Conservation (phyloP, 1,140 invertebrate species). For the Antheraea mylitta region DNA sequence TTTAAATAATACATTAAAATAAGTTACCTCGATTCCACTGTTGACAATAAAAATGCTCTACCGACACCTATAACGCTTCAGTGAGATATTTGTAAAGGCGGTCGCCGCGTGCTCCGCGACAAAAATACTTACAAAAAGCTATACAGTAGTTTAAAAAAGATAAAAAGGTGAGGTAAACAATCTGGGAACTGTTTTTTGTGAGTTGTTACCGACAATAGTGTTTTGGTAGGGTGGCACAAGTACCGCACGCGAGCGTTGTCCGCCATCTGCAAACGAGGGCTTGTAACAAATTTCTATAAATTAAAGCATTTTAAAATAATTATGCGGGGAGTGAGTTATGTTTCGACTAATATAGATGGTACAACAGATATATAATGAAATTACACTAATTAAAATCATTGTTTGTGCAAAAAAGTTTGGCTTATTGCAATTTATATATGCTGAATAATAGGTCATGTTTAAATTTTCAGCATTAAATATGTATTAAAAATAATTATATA, state of each 20-base stretch:
- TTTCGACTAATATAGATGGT: background rate
- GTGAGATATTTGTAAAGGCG: slow-evolving; percentile 52
- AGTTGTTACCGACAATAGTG: slow-evolving; percentile 41
- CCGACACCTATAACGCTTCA: slow-evolving; percentile 48
- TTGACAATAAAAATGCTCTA: slow-evolving; percentile 51
- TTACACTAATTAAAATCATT: no score
- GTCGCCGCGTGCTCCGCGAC: slow-evolving; percentile 57
- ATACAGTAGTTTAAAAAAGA: slow-evolving; percentile 69
- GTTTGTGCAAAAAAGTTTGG: no score
- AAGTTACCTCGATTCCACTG: slow-evolving; percentile 47
- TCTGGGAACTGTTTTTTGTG: slow-evolving; percentile 50
- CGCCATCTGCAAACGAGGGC: slow-evolving; percentile 37
- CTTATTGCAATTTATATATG: no score
- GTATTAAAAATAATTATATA: no score
- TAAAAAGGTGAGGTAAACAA: slow-evolving; percentile 75
- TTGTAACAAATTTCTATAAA: background rate
- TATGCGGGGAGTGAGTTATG: background rate
- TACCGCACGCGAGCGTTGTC: slow-evolving; percentile 48
- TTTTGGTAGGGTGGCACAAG: slow-evolving; percentile 62
- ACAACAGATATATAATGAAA: no score
- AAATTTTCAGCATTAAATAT: no score
- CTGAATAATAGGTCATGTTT: no score
- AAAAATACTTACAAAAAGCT: slow-evolving; percentile 66
- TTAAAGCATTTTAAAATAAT: background rate
- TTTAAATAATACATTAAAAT: slow-evolving; percentile 66